Evolutionary conservation across 2,888 invertebrate species (phyloP), one percentile per base, ranked within the genome.

Genomic region (Yponomeuta plumbellus): DNA sequence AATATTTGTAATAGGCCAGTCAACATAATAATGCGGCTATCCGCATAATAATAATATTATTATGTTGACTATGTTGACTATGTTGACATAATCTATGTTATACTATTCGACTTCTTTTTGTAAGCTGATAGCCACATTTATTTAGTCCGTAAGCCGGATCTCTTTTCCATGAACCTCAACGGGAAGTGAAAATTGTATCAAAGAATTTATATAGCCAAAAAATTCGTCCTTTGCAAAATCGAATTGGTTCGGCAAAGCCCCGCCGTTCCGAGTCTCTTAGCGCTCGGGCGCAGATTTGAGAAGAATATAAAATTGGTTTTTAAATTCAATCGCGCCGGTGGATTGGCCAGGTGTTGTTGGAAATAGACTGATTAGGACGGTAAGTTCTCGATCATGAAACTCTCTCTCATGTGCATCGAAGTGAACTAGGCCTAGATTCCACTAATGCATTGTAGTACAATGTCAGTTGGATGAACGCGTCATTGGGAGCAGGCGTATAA

Each of bases 261-360:
- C 44, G 44, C 44, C 34, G 44, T 17, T 17, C 44, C 44, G 44
- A 34, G 44, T 52, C 44, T 52, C 44, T 52, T 52, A 52, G 44
- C 44, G 44, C 44, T 34, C 4, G 44, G 17, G 44, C 44, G 44
- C 17, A 52, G 17, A 17, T 52, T 52, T 52, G 44, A 52, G 44
- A 52, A 52, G 44, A 52, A 52, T 52, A 52, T 52, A 52, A 13
- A 52, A 52, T 52, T 52, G 44, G 17, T 52, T 52, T 52, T 52
- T 52, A 52, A 52, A 52, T 52, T 52, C 44, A 17, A 52, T 52
- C 44, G 44, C 44, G 17, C 44, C 17, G 44, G 44, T 17, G 44
- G 44, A 52, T 52, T 6, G 17, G 17, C 44, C 44, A 52, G 44
- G 44, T 52, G 44, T 52, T 52, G 10, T 13, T 52, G 44, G 44